These are phyloP conservation scores for Zelostemma sp. DNA, from an alignment of 1,140 invertebrate genomes.

Conservation along the genomic window DNA sequence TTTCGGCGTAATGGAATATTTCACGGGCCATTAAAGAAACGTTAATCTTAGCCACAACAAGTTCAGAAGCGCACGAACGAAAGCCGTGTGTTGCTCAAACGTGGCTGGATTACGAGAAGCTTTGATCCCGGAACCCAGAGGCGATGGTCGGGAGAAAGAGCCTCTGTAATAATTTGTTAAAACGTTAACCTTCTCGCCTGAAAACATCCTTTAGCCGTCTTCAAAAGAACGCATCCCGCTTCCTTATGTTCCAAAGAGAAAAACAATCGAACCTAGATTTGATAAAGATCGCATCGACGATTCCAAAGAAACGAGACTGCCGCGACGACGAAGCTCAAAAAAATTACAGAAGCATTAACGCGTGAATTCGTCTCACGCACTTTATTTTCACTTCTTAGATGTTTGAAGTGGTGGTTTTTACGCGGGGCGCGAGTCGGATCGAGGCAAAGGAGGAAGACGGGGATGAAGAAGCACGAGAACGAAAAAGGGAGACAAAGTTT, in stretches of 20 bases:
- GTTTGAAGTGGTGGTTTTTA: slow-evolving; percentile 39
- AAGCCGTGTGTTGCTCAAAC: slow-evolving; percentile 53
- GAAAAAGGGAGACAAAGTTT: slow-evolving; percentile 47
- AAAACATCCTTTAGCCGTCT: slow-evolving; percentile 35
- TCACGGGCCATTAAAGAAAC: slow-evolving; percentile 70
- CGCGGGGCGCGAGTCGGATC: slow-evolving; percentile 17
- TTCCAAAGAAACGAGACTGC: too few species aligned
- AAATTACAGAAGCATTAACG: slow-evolving; percentile 9
- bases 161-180: slow-evolving; percentile 65
- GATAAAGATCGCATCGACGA: too few species aligned
- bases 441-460: slow-evolving; percentile 10
- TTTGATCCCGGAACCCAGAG: slow-evolving; percentile 58
- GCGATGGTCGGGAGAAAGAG: slow-evolving; percentile 25
- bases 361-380: slow-evolving; percentile 25
- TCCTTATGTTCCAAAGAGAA: slow-evolving; percentile 13
- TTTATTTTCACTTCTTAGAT: slow-evolving; percentile 43
- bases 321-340: slow-evolving; percentile 4
- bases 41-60: slow-evolving; percentile 70
- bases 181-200: slow-evolving; percentile 58
- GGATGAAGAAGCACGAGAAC: slow-evolving; percentile 31
- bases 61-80: slow-evolving; percentile 55
- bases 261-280: too few species aligned
- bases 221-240: slow-evolving; percentile 35
- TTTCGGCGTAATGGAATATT: slow-evolving; percentile 66
- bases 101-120: slow-evolving; percentile 55